Base-by-base conservation (phyloP, 2,113 vertebrate species). In the Hippopotamus amphibius region DNA sequence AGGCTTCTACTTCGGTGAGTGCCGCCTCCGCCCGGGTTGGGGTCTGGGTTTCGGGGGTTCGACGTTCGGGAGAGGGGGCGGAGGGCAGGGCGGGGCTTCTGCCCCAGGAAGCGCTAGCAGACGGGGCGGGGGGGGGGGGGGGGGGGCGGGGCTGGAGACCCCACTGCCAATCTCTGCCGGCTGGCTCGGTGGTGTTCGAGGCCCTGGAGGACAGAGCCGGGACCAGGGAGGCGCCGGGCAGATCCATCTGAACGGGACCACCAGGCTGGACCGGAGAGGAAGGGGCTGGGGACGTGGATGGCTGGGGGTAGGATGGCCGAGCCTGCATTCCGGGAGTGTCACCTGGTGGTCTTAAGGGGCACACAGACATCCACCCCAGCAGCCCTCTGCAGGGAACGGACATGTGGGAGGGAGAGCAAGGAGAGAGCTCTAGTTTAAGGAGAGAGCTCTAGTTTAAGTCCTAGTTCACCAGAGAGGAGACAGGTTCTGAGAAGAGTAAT, bases 1-100 rank as follows among this genome's bases (percentile, higher is more conserved):
- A 96, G 99, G 99, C 61, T 99, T 99, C 98, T 99, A 99, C 97
- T 99, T 99, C 28, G 99, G 99, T 99, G 98, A 96, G 99, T 98
- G 86, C 4, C 0, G 3, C 28, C 22, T 5, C 7, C 0, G 2
- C 10, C 6, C 0, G 0, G 55, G 0, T 3, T 0, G 2, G 10
- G 37, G 13, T 33, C 11, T 0, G 59, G 30, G 33, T 14, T 16
- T 3, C 2, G 55, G 1, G 8, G 43, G 14, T 3, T 7, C 14
- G 0, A 59, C 26, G 19, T 16, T 13, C 24, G 6, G 16, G 74
- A 3, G 12, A 2, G 0, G 17, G 17, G 22, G 12, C 9, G 21
- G 41, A 30, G n/a, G 19, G n/a, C 48, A 26, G 5, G 1, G 26
- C 3, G 2, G 19, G 57, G 17, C 16, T 15, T 41, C 6, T 4